phyloP scores from a whole-genome alignment of 2,888 invertebrate genomes.

The Hetaerina titia region DNA sequence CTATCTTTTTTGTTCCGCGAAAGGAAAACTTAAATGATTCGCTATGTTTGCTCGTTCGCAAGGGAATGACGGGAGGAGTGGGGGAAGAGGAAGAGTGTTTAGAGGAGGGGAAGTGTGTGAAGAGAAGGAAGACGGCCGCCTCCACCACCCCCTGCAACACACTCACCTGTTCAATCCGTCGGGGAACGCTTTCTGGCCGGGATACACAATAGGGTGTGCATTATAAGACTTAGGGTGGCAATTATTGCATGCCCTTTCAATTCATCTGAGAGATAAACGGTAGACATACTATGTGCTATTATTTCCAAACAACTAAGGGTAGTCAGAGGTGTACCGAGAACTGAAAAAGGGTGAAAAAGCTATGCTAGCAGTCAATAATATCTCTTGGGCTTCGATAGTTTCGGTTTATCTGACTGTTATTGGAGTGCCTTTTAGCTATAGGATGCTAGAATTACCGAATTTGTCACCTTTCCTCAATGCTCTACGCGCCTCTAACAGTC shows the following conservation, averaged over 20 bases:
- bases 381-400: too few species aligned
- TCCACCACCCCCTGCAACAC: not conserved
- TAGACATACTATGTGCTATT: not conserved
- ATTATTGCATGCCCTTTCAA: not conserved
- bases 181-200: not conserved
- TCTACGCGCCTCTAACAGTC: too few species aligned
- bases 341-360: too few species aligned
- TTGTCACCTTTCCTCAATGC: too few species aligned
- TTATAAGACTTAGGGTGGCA: not conserved
- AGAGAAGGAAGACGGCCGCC: not conserved
- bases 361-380: too few species aligned
- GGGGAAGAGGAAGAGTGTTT: not conserved
- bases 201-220: not conserved
- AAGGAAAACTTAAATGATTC: constrained; percentile 35
- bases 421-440: too few species aligned
- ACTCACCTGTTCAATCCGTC: not conserved
- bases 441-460: too few species aligned
- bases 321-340: too few species aligned
- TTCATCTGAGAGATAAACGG: not conserved
- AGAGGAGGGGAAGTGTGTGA: not conserved
- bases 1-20: not conserved
- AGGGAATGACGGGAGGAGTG: not conserved
- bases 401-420: too few species aligned
- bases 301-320: too few species aligned
- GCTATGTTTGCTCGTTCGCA: constrained; percentile 5